These are phyloP conservation scores for Myanophis thanlyinensis DNA, from an alignment of 2,113 vertebrate species.

Conservation along the genomic window DNA sequence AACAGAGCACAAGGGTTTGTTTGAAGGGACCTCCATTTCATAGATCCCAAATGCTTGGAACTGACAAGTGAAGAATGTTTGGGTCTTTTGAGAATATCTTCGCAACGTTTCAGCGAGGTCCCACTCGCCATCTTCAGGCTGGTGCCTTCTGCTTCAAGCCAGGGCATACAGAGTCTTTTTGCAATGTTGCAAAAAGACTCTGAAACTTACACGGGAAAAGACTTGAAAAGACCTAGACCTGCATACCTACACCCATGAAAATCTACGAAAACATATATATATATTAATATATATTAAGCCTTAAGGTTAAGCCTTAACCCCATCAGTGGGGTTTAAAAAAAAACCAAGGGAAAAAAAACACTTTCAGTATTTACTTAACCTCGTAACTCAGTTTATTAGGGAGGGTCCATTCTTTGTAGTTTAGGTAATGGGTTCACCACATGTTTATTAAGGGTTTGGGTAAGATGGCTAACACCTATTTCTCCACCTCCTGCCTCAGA, in stretches of 20 bases:
- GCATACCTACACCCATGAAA: too few species aligned
- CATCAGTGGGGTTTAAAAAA: not conserved
- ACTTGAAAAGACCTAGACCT: too few species aligned
- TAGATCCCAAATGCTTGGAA: conserved; percentile 69
- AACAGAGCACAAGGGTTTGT: not conserved
- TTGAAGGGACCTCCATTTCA: conserved; percentile 56
- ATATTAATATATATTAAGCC: too few species aligned
- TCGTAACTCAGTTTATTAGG: conserved; percentile 82
- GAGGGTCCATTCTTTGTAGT: conserved; percentile 78
- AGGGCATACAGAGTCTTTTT: too few species aligned
- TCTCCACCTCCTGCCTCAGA: conserved; percentile 69
- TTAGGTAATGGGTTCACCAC: conserved; percentile 79
- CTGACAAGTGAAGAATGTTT: conserved; percentile 79
- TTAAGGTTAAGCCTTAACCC: not conserved
- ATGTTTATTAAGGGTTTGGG: conserved; percentile 74
- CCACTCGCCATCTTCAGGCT: too few species aligned
- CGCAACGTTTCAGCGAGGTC: too few species aligned
- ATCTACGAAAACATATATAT: too few species aligned
- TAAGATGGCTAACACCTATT: conserved; percentile 71
- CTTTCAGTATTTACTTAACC: conserved; percentile 79
- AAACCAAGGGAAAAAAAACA: conserved; percentile 35
- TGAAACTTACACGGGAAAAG: too few species aligned
- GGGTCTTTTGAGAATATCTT: too few species aligned
- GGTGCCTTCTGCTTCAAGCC: too few species aligned
- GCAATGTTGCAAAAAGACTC: too few species aligned